A percentile compares a stretch with the other conserved stretches of the same genome.
Conservation (phyloP, 2,888 invertebrate species). For the Tetanocera ferruginea region DNA sequence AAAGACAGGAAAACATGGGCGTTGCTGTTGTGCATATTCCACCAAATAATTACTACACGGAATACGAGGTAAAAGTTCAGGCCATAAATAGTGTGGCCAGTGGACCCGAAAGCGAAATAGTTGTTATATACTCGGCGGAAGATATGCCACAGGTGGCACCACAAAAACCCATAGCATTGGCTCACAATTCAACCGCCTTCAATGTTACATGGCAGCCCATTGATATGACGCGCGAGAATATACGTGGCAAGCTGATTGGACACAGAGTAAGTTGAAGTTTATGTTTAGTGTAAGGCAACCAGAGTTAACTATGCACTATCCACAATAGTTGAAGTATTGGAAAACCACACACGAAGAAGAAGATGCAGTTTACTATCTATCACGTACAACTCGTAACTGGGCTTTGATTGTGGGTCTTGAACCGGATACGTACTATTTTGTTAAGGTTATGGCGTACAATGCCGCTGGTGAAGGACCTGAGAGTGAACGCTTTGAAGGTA, state of each 20-base stretch:
- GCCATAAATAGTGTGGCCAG: constrained; percentile 84
- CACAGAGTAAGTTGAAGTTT: constrained; percentile 77
- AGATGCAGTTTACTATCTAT: constrained; percentile 86
- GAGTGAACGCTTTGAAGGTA: constrained; percentile 86
- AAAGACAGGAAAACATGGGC: constrained; percentile 75
- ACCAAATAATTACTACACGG: constrained; percentile 81
- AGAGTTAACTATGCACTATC: constrained; percentile 11
- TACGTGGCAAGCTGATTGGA: constrained; percentile 92
- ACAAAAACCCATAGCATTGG: constrained; percentile 81
- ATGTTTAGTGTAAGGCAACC: not conserved
- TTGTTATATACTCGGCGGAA: constrained; percentile 86
- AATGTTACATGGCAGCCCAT: constrained; percentile 93
- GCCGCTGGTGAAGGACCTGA: constrained; percentile 96
- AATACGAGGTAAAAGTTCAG: constrained; percentile 89
- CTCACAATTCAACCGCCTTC: constrained; percentile 92
- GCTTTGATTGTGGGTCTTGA: constrained; percentile 93
- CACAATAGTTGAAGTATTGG: constrained; percentile 88
- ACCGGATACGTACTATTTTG: constrained; percentile 92
- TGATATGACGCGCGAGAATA: constrained; percentile 83
- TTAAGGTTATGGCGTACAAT: constrained; percentile 97
- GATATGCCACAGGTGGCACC: constrained; percentile 95
- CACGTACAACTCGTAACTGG: constrained; percentile 85
- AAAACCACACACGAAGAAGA: constrained; percentile 81
- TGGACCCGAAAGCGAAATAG: constrained; percentile 85
- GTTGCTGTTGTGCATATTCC: constrained; percentile 84